Conservation (phyloP, 2,797 vertebrate genomes). For the Ceryle rudis region DNA sequence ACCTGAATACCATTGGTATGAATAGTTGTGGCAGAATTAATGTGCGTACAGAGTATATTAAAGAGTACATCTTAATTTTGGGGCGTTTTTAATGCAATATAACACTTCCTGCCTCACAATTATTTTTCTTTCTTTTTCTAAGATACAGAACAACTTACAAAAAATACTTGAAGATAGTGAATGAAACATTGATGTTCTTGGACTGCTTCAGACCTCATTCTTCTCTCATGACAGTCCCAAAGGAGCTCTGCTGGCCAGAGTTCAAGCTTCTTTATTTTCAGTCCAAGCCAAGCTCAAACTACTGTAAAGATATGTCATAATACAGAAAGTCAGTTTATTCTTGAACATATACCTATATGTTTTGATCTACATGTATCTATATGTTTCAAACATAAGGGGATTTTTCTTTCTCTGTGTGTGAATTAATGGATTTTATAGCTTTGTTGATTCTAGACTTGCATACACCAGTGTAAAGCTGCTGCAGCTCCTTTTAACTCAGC, state of each 20-base stretch:
- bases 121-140: slow-evolving; percentile 43
- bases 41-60: neutral
- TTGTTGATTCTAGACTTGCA: slow-evolving; percentile 1
- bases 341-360: slow-evolving; percentile 11
- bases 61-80: neutral
- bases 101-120: neutral
- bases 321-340: slow-evolving; percentile 10
- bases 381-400: slow-evolving; percentile 35
- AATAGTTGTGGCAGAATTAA: neutral
- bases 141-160: slow-evolving; percentile 84
- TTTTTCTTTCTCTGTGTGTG: slow-evolving; percentile 11
- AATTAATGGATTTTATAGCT: slow-evolving; percentile 18
- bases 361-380: slow-evolving; percentile 26
- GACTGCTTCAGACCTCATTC: slow-evolving; percentile 40
- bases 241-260: slow-evolving; percentile 77
- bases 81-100: neutral
- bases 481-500: slow-evolving; percentile 18
- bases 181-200: slow-evolving; percentile 42
- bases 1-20: neutral
- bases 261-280: slow-evolving; percentile 6
- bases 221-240: slow-evolving; percentile 37
- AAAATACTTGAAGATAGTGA: slow-evolving; percentile 81
- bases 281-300: slow-evolving; percentile 18
- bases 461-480: neutral
- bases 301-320: slow-evolving; percentile 45